phyloP scores from a whole-genome alignment of 2,888 invertebrate genomes.

The Pantelozetes paolii region DNA sequence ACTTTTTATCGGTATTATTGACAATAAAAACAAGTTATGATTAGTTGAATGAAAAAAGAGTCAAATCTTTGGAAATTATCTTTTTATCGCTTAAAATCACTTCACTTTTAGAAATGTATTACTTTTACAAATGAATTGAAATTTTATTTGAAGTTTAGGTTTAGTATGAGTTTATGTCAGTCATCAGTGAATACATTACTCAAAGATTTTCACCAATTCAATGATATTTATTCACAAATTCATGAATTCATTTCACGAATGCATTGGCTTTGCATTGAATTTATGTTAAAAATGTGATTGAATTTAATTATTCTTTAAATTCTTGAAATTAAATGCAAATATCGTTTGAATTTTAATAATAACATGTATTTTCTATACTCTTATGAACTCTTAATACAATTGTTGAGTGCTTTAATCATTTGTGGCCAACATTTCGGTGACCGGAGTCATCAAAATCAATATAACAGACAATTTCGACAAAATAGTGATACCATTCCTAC shows the following conservation, averaged over 20 bases:
- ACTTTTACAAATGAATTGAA: background rate
- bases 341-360: background rate
- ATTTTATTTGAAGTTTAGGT: background rate
- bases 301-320: background rate
- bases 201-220: background rate
- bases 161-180: background rate
- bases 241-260: too few relatives aligned
- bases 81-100: background rate
- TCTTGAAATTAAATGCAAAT: background rate
- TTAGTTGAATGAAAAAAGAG: background rate
- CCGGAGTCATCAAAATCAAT: background rate
- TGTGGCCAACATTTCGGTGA: background rate
- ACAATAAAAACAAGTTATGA: background rate
- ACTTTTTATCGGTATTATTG: background rate
- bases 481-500: background rate
- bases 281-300: background rate
- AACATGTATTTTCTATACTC: conserved; percentile 5
- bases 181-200: background rate
- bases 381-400: conserved; percentile 5
- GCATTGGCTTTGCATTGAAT: too few relatives aligned
- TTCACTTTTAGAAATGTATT: background rate
- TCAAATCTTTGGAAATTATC: background rate
- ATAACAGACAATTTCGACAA: background rate
- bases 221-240: background rate
- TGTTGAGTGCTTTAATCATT: conserved; percentile 13